Base-by-base conservation (phyloP, 2,888 invertebrate species). In the Scaptomyza flava region DNA sequence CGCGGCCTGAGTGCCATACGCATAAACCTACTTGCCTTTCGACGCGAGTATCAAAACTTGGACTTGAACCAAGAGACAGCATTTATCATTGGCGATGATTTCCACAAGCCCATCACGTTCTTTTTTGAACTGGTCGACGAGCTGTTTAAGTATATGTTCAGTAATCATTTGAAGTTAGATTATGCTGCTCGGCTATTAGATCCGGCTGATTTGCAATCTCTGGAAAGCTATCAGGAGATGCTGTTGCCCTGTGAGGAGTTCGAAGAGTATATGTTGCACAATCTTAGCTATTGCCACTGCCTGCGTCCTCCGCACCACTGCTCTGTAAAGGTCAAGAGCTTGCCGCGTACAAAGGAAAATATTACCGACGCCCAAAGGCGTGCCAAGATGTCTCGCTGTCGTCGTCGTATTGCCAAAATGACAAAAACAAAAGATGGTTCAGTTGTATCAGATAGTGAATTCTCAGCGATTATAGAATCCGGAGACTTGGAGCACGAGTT, bases 31-130 rank as follows among this genome's bases (percentile, higher is more conserved):
- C 41, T 75, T 3, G 8, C 38, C 8, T 89, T 91, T 41, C 79
- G 88, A 0, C 48, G 66, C 0, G 63, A 79, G 17, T 80, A 69
- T 34, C 12, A 23, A 0, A 63, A 77, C 3, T 12, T 90, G 67
- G 67, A 89, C 23, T 53, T 76, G 53, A 52, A n/a, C 0, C 58
- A 53, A 0, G 51, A 81, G 30, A 79, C 73, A 7, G 54, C 80
- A 0, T 77, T 91, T 8, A 65, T 89, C 3, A 0, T 58, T 14
- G 90, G 90, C 20, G 91, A 91, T 38, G 59, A 78, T 0, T 89
- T 82, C 12, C 90, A 91, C 57, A 90, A 90, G 58, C 90, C 90
- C 1, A 72, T 90, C 14, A 38, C 68, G 30, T 90, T 79, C 47
- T 90, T 83, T 17, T 77, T 88, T 0, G 78, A 84, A 1, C 52